Percentiles rank a stretch among this genome's conserved stretches.
phyloP scores from a whole-genome alignment of 2,113 vertebrate species.

The Odocoileus hemionus region DNA sequence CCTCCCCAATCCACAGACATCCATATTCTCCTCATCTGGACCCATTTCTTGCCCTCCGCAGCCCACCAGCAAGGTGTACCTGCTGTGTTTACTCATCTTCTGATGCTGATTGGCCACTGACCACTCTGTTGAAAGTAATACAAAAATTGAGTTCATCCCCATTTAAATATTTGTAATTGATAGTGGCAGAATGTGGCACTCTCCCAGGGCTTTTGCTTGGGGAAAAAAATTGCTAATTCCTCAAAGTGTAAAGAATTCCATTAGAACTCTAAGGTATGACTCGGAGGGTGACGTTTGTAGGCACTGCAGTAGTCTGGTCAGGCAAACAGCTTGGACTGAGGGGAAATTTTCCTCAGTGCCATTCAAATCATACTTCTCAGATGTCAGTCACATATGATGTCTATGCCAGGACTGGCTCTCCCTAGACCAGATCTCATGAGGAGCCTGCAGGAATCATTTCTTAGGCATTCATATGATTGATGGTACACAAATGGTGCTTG shows the following conservation, averaged over 20 bases:
- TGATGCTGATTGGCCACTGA: not conserved
- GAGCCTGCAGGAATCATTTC: not conserved
- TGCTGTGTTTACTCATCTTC: not conserved
- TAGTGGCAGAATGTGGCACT: not conserved
- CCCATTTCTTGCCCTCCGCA: not conserved
- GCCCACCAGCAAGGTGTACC: not conserved
- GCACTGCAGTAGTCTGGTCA: not conserved
- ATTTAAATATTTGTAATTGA: not conserved
- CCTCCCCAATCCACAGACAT: not conserved
- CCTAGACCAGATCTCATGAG: not conserved
- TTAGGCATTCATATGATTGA: not conserved
- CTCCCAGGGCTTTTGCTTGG: not conserved
- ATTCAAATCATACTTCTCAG: slow-evolving; percentile 3
- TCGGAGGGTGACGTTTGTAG: not conserved
- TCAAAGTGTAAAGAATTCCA: not conserved
- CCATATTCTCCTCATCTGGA: not conserved
- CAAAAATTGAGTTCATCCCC: not conserved
- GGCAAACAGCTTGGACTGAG: not conserved
- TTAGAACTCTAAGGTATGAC: not conserved
- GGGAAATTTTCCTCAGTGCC: not conserved
- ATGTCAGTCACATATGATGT: not conserved
- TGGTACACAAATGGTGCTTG: not conserved
- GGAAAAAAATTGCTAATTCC: not conserved
- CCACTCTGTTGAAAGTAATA: not conserved
- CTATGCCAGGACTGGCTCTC: not conserved